A percentile compares a stretch with the other conserved stretches of the same genome.
phyloP scores from a whole-genome alignment of 2,113 vertebrate genomes.

The Dicentrarchus labrax region DNA sequence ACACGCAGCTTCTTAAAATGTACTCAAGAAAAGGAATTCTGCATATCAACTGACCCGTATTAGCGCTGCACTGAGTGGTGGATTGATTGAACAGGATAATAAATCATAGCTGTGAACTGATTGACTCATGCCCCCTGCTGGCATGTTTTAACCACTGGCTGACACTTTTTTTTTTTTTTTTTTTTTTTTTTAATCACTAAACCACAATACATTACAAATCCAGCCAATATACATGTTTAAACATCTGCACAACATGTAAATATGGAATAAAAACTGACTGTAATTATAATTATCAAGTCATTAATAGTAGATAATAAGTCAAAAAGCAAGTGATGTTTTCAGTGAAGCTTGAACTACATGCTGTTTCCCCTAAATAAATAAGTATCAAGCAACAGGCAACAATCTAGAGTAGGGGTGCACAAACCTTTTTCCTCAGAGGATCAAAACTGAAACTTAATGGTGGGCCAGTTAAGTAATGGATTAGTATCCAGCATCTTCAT shows the following conservation, averaged over 20 bases:
- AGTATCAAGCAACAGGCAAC: too few species aligned
- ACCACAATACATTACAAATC: not conserved
- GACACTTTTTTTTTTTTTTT: not conserved
- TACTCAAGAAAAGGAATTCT: slow-evolving; percentile 6
- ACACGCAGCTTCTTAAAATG: slow-evolving; percentile 24
- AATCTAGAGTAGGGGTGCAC: too few species aligned
- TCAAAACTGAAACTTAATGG: too few species aligned
- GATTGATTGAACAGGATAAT: slow-evolving; percentile 17
- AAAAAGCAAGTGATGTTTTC: too few species aligned
- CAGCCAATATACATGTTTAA: not conserved
- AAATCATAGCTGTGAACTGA: slow-evolving; percentile 39
- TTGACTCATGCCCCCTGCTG: slow-evolving; percentile 72
- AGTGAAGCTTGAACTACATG: too few species aligned
- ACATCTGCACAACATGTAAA: not conserved
- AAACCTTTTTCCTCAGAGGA: too few species aligned
- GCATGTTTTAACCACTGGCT: slow-evolving; percentile 21
- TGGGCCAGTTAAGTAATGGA: too few species aligned
- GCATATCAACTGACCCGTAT: not conserved
- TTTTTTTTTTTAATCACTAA: not conserved
- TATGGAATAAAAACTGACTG: not conserved
- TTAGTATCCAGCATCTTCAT: too few species aligned
- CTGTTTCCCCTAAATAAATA: too few species aligned
- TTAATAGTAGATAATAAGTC: too few species aligned
- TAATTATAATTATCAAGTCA: too few species aligned
- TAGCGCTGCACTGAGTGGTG: not conserved